Base-by-base conservation (phyloP, 2,888 invertebrate species). In the Flabesymbios commensalis region DNA sequence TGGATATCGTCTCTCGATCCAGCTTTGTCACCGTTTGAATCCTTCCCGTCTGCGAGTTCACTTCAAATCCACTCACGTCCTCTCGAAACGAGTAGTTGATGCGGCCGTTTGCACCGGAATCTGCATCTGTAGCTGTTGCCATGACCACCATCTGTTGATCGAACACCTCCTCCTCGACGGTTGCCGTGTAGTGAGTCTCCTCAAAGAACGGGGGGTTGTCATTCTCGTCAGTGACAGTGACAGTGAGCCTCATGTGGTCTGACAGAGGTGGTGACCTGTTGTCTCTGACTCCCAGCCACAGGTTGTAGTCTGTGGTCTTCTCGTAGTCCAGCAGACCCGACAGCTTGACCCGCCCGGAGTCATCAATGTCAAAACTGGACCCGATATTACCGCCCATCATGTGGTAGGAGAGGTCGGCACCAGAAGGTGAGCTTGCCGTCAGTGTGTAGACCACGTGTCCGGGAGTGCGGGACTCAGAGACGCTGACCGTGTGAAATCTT, bases 351-450 rank as follows among this genome's bases (percentile, higher is more conserved):
- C 87, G 85, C 0, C 95, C 95, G 0, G 89, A 88, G 71, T 88
- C 87, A 77, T 93, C 88, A n/a, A 96, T 90, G 22, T 85, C 85
- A 77, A 96, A 95, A 88, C 93, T 91, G 74, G 92, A 90, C 0
- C 91, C 93, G 2, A 92, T 87, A 79, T 95, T 96, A 3, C 96
- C 96, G n/a, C 95, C 96, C 10, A 93, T 94, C 65, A 96, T 91
- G 31, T 89, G 88, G 77, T 91, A 96, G 63, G 63, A 64, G 19
- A 79, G 55, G 22, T 42, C 26, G 17, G 51, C 52, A 1, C 64
- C 59, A 31, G 66, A 65, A 0, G 66, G 88, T 86, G 61, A 93
- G 85, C 71, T 93, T 0, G 93, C 91, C 57, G 87, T 87, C 10
- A 94, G 89, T 10, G 90, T 83, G 24, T 87, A 87, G 10, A 95